phyloP scores from a whole-genome alignment of 1,140 invertebrate genomes.

The Drosophila rufa region DNA sequence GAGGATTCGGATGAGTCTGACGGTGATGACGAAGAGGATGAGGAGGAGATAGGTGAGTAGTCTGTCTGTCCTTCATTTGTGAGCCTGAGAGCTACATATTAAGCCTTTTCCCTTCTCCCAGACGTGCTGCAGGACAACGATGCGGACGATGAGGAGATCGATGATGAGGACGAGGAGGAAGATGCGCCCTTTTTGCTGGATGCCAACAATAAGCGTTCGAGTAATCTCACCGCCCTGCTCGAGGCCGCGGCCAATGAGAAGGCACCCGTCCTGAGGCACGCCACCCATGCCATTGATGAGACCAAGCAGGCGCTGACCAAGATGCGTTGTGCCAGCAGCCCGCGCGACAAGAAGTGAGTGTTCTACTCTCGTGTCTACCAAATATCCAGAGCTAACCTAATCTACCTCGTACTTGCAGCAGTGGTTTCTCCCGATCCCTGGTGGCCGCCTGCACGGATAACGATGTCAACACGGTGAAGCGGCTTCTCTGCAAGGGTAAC shows the following conservation, averaged over 20 bases:
- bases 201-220: conserved; percentile 69
- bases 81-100: not conserved
- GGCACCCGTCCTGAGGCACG: conserved; percentile 81
- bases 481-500: conserved; percentile 94
- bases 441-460: conserved; percentile 93
- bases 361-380: not conserved
- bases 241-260: conserved; percentile 89
- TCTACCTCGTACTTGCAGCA: conserved; percentile 49
- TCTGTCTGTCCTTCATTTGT: not conserved
- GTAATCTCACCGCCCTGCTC: conserved; percentile 75
- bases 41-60: conserved; percentile 76
- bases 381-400: not conserved
- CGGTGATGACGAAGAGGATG: conserved; percentile 83
- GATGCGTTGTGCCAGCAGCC: conserved; percentile 94
- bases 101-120: not conserved
- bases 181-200: conserved; percentile 78
- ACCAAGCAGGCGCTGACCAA: conserved; percentile 97
- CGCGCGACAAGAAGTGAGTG: conserved; percentile 86
- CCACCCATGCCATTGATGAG: conserved; percentile 92
- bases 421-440: conserved; percentile 80
- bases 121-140: conserved; percentile 80
- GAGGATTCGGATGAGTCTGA: conserved; percentile 81
- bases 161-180: conserved; percentile 82
- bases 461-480: conserved; percentile 95
- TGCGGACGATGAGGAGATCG: conserved; percentile 82